phyloP scores from a whole-genome alignment of 2,888 invertebrate species.

The Hyppa rectilinea region DNA sequence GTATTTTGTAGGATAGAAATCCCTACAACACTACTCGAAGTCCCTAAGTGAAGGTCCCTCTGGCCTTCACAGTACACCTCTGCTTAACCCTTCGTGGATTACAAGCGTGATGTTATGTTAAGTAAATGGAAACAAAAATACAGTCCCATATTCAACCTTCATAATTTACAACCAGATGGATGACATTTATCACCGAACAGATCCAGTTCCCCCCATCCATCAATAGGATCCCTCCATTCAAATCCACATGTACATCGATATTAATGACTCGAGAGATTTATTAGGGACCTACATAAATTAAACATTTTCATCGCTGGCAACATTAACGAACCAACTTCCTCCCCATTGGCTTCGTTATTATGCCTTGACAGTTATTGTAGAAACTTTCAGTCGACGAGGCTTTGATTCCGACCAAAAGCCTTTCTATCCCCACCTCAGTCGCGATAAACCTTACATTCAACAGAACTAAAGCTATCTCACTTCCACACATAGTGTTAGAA shows the following conservation, averaged over 20 bases:
- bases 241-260: conserved; percentile 46
- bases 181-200: conserved; percentile 47
- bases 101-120: too few species aligned
- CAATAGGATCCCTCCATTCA: conserved; percentile 39
- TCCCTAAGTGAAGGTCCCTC: too few species aligned
- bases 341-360: conserved; percentile 67
- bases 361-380: conserved; percentile 74
- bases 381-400: conserved; percentile 67
- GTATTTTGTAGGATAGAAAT: too few species aligned
- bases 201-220: conserved; percentile 37
- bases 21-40: too few species aligned
- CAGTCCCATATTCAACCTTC: conserved; percentile 15
- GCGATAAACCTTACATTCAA: conserved; percentile 49
- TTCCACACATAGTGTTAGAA: conserved; percentile 8
- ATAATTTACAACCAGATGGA: conserved; percentile 36
- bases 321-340: conserved; percentile 65
- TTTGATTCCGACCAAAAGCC: conserved; percentile 66
- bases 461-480: conserved; percentile 37
- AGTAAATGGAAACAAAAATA: conserved; percentile 11
- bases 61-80: too few species aligned
- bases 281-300: conserved; percentile 63
- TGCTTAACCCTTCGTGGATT: too few species aligned
- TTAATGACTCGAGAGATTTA: conserved; percentile 53
- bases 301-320: conserved; percentile 61
- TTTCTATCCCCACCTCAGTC: conserved; percentile 47